Conservation (phyloP, 2,888 invertebrate genomes). For the Subacronicta megacephala region DNA sequence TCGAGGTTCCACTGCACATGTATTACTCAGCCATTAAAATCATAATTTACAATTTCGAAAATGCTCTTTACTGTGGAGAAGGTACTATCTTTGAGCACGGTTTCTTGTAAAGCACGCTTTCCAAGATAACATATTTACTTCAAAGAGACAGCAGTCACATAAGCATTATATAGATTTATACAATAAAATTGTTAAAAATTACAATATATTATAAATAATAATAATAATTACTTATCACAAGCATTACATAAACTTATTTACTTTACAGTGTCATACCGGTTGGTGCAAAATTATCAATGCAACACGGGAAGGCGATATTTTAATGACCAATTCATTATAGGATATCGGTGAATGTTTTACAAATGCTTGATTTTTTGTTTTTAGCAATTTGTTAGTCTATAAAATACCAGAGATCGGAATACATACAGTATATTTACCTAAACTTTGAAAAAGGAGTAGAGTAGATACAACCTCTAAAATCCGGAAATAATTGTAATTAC, state of each 20-base stretch:
- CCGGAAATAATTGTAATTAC: no score
- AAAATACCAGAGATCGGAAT: no score
- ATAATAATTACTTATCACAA: constrained; percentile 39
- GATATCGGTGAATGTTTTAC: no score
- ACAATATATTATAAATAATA: constrained; percentile 56
- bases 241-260: constrained; percentile 42
- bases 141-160: constrained; percentile 43
- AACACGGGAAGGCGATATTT: constrained; percentile 6
- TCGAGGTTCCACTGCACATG: constrained; percentile 49
- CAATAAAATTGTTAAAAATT: constrained; percentile 47
- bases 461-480: no score
- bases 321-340: constrained; percentile 9
- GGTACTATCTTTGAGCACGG: constrained; percentile 7
- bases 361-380: no score
- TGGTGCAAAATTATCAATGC: constrained; percentile 34
- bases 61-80: constrained; percentile 24
- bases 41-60: constrained; percentile 33
- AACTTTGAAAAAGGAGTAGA: no score
- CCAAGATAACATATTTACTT: constrained; percentile 34
- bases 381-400: no score
- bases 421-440: no score
- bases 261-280: constrained; percentile 24
- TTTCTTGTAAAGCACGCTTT: constrained; percentile 40
- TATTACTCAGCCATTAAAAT: constrained; percentile 39
- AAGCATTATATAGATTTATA: constrained; percentile 51